phyloP scores from a whole-genome alignment of 2,797 vertebrate genomes.

The Phylloscopus collybita region DNA sequence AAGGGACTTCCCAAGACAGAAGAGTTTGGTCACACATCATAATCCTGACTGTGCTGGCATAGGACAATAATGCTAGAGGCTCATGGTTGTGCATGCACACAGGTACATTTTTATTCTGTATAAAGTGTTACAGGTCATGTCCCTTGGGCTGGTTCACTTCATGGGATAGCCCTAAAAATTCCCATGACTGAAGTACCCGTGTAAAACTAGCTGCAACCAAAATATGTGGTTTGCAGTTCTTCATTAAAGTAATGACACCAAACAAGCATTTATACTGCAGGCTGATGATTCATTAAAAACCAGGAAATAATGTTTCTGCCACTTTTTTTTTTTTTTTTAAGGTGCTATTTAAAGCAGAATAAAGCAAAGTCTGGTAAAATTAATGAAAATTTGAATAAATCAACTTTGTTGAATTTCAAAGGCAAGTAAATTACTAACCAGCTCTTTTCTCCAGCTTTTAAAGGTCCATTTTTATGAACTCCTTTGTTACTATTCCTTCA shows the following conservation, averaged over 20 bases:
- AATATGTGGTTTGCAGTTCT: conserved; percentile 4
- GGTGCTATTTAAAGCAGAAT: neutral
- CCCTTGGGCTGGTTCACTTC: neutral
- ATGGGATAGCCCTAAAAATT: conserved; percentile 1
- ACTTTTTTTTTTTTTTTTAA: neutral
- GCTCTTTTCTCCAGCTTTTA: neutral
- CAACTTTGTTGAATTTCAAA: neutral
- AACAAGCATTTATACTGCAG: neutral
- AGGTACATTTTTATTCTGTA: neutral
- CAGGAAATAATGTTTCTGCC: neutral
- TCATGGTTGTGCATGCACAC: neutral
- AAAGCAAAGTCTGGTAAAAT: conserved; percentile 16
- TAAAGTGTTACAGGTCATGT: neutral
- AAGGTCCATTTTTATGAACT: conserved; percentile 2
- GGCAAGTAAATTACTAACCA: neutral
- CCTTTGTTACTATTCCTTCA: neutral
- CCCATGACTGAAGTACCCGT: neutral
- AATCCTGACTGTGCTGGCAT: neutral
- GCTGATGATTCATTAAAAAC: neutral
- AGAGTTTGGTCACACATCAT: neutral
- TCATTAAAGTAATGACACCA: conserved; percentile 16
- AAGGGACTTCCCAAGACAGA: neutral
- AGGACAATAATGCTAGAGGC: neutral
- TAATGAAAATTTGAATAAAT: conserved; percentile 15
- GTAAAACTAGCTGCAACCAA: conserved; percentile 1